Evolutionary conservation across 2,113 vertebrate genomes (phyloP).

Genomic region (Cardinalis cardinalis): DNA sequence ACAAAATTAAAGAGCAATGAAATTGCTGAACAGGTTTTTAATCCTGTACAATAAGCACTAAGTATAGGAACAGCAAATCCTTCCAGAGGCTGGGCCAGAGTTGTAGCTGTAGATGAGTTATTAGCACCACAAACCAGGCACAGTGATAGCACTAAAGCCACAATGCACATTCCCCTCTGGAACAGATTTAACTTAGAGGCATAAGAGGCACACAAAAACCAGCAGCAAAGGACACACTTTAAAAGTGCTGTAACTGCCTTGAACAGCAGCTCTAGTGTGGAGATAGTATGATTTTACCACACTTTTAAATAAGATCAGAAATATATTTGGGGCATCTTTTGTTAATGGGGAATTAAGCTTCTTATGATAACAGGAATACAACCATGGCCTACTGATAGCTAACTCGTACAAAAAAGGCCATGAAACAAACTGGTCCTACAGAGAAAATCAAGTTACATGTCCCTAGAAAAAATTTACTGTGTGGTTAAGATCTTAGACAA

Average conservation of each 20-base stretch:
- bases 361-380: background rate
- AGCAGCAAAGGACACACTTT: background rate
- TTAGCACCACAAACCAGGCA: background rate
- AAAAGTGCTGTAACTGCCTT: background rate
- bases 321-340: background rate
- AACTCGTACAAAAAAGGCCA: background rate
- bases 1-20: background rate
- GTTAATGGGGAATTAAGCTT: background rate
- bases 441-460: background rate
- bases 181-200: background rate
- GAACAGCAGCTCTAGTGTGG: background rate
- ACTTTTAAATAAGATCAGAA: background rate
- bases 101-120: background rate
- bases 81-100: rapidly evolving
- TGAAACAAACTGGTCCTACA: background rate
- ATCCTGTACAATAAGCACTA: background rate
- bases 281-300: background rate
- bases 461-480: background rate
- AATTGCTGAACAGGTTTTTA: background rate
- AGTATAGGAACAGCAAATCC: background rate
- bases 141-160: background rate
- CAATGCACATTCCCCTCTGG: background rate
- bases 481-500: background rate
- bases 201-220: background rate
- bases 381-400: background rate